Percentiles rank a stretch among this genome's conserved stretches.
Evolutionary conservation across 1,140 invertebrate species (phyloP).

Genomic region (Hycleus phaleratus): DNA sequence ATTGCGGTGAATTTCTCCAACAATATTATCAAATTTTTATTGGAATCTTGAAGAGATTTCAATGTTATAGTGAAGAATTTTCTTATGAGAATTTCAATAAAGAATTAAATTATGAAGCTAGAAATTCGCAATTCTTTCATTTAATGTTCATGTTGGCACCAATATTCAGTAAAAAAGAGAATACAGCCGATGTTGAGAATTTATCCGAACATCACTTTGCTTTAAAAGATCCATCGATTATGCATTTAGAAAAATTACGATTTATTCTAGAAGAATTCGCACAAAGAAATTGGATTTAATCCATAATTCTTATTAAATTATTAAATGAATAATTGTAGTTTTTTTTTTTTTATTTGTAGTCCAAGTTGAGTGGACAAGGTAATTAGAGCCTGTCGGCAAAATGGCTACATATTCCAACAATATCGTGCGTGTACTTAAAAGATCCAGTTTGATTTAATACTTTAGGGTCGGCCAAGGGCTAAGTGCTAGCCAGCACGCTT

Average conservation of each 20-base stretch:
- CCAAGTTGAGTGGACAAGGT: no score
- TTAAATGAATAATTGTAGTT: no score
- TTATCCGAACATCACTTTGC: neutral
- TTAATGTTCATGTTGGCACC: slow-evolving; percentile 19
- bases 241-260: slow-evolving; percentile 7
- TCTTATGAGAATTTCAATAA: slow-evolving; percentile 16
- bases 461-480: no score
- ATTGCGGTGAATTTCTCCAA: slow-evolving; percentile 42
- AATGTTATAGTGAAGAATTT: slow-evolving; percentile 18
- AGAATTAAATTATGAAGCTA: slow-evolving; percentile 16
- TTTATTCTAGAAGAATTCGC: slow-evolving; percentile 13
- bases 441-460: no score
- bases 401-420: no score
- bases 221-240: neutral
- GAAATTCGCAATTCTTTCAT: slow-evolving; percentile 18
- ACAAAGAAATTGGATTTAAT: slow-evolving; percentile 15
- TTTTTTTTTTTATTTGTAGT: no score
- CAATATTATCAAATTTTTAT: slow-evolving; percentile 46
- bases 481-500: no score
- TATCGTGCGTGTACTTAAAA: no score
- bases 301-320: neutral
- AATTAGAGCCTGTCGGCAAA: no score
- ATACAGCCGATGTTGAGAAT: slow-evolving; percentile 5
- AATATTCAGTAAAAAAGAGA: slow-evolving; percentile 11
- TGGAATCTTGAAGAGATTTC: slow-evolving; percentile 23